Base-by-base conservation (phyloP, 2,888 invertebrate species). In the Dynastes maya region DNA sequence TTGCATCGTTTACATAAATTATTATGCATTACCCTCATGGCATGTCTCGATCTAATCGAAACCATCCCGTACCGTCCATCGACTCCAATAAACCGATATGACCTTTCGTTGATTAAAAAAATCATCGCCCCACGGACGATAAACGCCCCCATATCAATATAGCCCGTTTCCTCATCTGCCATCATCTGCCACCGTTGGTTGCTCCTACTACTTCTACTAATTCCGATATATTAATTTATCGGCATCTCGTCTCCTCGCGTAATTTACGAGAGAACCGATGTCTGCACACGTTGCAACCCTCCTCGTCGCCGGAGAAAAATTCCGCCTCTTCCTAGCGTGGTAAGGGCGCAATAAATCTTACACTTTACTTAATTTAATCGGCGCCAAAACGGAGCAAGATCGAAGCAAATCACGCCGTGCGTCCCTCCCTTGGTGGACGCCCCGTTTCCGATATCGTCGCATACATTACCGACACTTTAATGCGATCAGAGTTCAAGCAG, bases 401-500 rank as follows among this genome's bases (percentile, higher is more conserved):
- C 78, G 71, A 49, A 63, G 78, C 78, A 71, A 78, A 78, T 78
- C 78, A 78, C 78, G 64, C 72, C 78, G 70, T 72, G 55, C 72
- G 64, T 64, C 71, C 64, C 72, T 55, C 32, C 32, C 32, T 37
- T 5, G 32, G 37, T 16, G 45, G 49, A 40, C 78, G 61, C 29
- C 40, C 13, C 53, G 37, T 78, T 71, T 64, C 72, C 78, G 45
- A 74, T 77, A 76, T 75, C 79, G 79, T 76, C 72, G 75, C 72
- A 80, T 79, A 78, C 77, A 81, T 83, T 83, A 82, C 80, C 79
- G 82, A 83, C 83, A 83, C 82, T 83, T 83, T 83, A 83, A 84
- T 83, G 82, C 81, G 81, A 83, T 83, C 84, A 78, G 79, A 82
- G 84, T 82, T 83, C 81, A 80, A 78, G 80, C 81, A 81, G 79